phyloP scores from a whole-genome alignment of 2,113 vertebrate genomes.

The Orycteropus afer region DNA sequence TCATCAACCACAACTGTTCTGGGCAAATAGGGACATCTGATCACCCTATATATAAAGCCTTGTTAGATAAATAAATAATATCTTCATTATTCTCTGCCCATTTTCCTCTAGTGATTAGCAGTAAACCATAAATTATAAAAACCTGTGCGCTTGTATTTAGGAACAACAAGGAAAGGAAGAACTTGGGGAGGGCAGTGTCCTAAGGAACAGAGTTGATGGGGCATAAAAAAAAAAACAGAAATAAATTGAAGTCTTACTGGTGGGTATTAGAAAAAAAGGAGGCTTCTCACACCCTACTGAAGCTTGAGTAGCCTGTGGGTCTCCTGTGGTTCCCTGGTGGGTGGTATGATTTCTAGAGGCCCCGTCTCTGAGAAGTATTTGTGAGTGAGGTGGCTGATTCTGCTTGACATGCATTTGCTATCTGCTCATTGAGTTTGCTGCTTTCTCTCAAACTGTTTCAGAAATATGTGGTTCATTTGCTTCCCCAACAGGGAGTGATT shows the following conservation, averaged over 20 bases:
- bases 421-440: background rate
- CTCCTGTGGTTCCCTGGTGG: fast-evolving
- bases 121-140: background rate
- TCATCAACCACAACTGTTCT: background rate
- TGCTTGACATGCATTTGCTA: background rate
- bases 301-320: background rate
- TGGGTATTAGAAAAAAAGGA: background rate
- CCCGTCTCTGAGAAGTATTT: background rate
- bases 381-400: background rate
- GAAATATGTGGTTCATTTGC: conserved; percentile 59
- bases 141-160: background rate
- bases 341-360: background rate
- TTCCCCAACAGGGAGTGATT: conserved; percentile 65
- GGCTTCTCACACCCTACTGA: background rate
- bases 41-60: background rate
- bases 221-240: too few species aligned
- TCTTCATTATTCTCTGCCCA: background rate
- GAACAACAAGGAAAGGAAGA: conserved; percentile 1
- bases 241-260: background rate
- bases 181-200: background rate
- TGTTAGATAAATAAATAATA: background rate
- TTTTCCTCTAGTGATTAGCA: background rate
- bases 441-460: conserved; percentile 59
- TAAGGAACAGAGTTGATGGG: background rate
- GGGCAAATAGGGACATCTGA: background rate